Evolutionary conservation across 1,140 invertebrate genomes (phyloP).

Genomic region (Calosoma granatense): DNA sequence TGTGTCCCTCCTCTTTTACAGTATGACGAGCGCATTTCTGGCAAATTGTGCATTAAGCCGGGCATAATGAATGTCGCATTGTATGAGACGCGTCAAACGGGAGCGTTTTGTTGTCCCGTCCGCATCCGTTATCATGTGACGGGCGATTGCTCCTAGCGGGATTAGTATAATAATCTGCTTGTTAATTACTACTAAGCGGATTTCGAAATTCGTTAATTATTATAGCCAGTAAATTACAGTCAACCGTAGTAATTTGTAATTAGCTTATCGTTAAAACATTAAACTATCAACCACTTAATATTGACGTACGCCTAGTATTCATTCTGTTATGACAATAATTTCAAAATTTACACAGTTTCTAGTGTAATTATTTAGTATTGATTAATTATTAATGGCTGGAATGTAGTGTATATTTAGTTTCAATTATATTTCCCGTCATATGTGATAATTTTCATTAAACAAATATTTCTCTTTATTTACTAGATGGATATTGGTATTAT

Average conservation of each 20-base stretch:
- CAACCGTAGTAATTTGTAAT: not conserved
- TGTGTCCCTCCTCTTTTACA: too few species aligned
- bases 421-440: too few species aligned
- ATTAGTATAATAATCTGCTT: conserved; percentile 6
- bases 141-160: not conserved
- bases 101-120: not conserved
- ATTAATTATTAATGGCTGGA: too few species aligned
- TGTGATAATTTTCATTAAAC: too few species aligned
- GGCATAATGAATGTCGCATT: not conserved
- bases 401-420: too few species aligned
- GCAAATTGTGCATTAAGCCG: not conserved
- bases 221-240: not conserved
- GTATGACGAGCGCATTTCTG: too few species aligned
- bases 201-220: conserved; percentile 3
- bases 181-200: conserved; percentile 2
- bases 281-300: not conserved
- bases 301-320: too few species aligned
- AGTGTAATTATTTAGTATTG: too few species aligned
- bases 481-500: too few species aligned
- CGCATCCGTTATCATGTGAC: not conserved
- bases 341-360: too few species aligned
- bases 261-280: conserved; percentile 1
- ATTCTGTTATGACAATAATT: too few species aligned
- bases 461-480: too few species aligned
- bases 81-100: not conserved